Evolutionary conservation across 2,797 vertebrate genomes (phyloP).

Genomic region (Vespertilio murinus): DNA sequence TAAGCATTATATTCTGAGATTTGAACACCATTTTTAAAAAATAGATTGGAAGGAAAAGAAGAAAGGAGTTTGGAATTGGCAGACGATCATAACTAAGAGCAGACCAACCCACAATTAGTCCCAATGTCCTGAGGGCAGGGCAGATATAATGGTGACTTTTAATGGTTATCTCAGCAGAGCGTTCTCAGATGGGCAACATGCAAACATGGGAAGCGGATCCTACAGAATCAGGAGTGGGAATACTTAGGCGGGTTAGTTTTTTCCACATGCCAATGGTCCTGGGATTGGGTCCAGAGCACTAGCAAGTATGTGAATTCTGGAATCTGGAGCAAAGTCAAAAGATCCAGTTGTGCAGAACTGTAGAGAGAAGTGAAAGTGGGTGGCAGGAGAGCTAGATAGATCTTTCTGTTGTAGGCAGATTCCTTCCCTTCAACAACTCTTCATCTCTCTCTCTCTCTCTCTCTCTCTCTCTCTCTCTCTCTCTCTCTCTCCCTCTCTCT

Average conservation of each 20-base stretch:
- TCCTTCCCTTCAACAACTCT: background rate
- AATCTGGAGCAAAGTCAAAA: background rate
- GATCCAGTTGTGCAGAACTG: background rate
- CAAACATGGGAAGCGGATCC: background rate
- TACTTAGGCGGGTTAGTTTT: background rate
- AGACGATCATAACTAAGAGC: background rate
- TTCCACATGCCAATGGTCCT: rapidly evolving
- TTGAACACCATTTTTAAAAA: background rate
- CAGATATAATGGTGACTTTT: background rate
- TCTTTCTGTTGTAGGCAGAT: background rate
- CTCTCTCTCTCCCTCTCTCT: too few species aligned
- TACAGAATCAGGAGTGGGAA: background rate
- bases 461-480: background rate
- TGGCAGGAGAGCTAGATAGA: background rate
- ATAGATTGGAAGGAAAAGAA: background rate
- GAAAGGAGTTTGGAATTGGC: background rate
- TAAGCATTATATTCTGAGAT: background rate
- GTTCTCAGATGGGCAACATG: background rate
- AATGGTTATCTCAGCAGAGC: background rate
- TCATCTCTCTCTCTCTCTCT: background rate
- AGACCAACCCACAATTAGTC: background rate
- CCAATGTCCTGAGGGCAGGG: background rate
- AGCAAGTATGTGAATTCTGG: background rate
- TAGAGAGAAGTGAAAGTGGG: background rate
- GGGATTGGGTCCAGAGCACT: background rate